Evolutionary conservation across 2,113 vertebrate genomes (phyloP).

Genomic region (Eudyptes chrysolophus): DNA sequence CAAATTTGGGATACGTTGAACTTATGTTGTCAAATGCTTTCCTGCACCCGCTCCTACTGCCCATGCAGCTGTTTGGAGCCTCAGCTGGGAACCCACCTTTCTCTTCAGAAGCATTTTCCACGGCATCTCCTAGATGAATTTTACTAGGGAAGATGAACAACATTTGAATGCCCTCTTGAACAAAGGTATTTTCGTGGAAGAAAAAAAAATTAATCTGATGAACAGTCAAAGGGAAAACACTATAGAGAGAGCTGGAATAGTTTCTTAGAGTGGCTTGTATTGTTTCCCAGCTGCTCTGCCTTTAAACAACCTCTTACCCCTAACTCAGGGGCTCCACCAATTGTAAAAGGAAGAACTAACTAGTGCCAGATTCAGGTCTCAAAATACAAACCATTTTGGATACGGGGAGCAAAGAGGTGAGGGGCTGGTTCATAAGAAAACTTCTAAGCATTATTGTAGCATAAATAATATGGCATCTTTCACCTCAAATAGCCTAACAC

Average conservation of each 20-base stretch:
- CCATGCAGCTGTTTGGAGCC: not conserved
- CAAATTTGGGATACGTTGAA: not conserved
- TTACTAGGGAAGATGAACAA: not conserved
- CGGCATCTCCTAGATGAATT: not conserved
- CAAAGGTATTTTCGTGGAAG: not conserved
- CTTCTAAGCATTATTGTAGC: conserved; percentile 44
- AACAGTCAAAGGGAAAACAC: not conserved
- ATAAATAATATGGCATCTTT: conserved; percentile 61
- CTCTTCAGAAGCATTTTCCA: not conserved
- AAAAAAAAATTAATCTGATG: not conserved
- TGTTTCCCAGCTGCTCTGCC: not conserved
- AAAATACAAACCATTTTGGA: conserved; percentile 23
- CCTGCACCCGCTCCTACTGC: not conserved
- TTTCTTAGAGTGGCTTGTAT: not conserved
- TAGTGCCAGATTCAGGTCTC: not conserved
- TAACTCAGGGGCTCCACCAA: conserved; percentile 18
- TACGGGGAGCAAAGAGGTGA: not conserved
- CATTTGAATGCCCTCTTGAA: not conserved
- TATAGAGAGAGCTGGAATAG: not conserved
- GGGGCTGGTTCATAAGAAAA: not conserved
- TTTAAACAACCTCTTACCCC: not conserved
- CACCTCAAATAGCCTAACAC: conserved; percentile 62
- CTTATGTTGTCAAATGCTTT: not conserved
- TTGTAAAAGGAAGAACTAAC: conserved; percentile 34
- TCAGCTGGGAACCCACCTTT: not conserved